These are phyloP conservation scores for Hetaerina americana DNA, from an alignment of 1,140 invertebrate species.

Conservation along the genomic window DNA sequence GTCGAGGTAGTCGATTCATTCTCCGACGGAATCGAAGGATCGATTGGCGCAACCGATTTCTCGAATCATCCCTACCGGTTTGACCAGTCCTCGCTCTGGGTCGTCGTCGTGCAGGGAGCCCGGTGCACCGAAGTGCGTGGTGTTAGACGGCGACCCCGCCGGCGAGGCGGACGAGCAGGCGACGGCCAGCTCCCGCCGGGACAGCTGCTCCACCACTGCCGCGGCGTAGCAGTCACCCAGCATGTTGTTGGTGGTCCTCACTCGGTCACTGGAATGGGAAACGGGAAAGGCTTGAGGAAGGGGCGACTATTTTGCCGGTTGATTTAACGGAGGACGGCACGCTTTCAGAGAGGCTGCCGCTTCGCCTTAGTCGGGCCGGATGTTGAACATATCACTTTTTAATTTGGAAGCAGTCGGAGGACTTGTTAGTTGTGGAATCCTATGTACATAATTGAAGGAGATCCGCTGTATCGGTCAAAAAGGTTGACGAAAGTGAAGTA, in stretches of 20 bases:
- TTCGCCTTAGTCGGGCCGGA: no score
- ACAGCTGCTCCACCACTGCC: conserved; percentile 70
- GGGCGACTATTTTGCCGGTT: neutral
- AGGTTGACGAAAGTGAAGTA: no score
- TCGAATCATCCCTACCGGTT: neutral
- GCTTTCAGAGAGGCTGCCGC: neutral
- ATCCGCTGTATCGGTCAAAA: no score
- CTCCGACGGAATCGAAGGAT: no score
- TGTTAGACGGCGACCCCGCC: neutral
- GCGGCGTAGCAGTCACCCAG: conserved; percentile 78
- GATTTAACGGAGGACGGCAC: no score
- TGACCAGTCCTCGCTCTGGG: neutral
- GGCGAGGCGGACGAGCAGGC: conserved; percentile 22
- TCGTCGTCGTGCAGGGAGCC: neutral
- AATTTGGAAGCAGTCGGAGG: no score
- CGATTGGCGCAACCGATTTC: no score
- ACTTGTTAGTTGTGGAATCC: no score
- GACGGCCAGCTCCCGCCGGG: conserved; percentile 63
- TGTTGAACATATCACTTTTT: no score
- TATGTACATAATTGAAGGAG: no score
- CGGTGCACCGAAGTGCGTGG: neutral
- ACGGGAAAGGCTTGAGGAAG: conserved; percentile 3
- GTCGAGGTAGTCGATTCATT: no score
- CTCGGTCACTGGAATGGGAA: conserved; percentile 55
- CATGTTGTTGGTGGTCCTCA: conserved; percentile 79